Base-by-base conservation (phyloP, 2,797 vertebrate genomes). In the Morus bassanus region DNA sequence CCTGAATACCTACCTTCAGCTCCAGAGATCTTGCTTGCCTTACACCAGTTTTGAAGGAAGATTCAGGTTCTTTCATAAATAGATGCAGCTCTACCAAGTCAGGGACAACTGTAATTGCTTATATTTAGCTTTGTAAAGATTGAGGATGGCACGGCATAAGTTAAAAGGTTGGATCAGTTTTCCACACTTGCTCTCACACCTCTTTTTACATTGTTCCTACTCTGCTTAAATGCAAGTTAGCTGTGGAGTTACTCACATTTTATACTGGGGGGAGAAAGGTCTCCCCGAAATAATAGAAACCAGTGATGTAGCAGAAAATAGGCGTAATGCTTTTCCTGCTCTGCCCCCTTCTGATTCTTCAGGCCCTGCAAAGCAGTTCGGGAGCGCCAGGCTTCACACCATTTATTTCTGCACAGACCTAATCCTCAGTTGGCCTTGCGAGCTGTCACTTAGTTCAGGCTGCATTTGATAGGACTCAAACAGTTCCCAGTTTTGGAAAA, bases 401-500 rank as follows among this genome's bases (percentile, higher is more conserved):
- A 68, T 94, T 80, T 82, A 76, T 85, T 92, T 92, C 83, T 82
- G 57, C 78, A 43, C 46, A 76, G 50, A 73, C 74, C 64, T 91
- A 87, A 75, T 86, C 60, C 92, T 2, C 1, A 81, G 18, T 21
- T 86, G 53, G 60, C 78, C 8, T 16, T 28, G 14, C 41, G 54
- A 89, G 37, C 74, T 72, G 57, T 59, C 69, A 72, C 48, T 87
- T 86, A 80, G 43, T 68, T 94, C 78, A 56, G 59, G 35, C 59
- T 91, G 59, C 45, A 64, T 85, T 82, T 81, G 77, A 81, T 48
- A 78, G 61, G 82, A 48, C 84, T 85, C 1, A 0, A 60, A 60
- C 46, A 68, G 50, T 51, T 92, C 60, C 65, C 61, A 43, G 46
- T 69, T 90, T 84, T 81, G 86, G 85, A 88, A 94, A 96, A 92